phyloP scores from a whole-genome alignment of 2,113 vertebrate genomes.

The Gasterosteus nipponicus region DNA sequence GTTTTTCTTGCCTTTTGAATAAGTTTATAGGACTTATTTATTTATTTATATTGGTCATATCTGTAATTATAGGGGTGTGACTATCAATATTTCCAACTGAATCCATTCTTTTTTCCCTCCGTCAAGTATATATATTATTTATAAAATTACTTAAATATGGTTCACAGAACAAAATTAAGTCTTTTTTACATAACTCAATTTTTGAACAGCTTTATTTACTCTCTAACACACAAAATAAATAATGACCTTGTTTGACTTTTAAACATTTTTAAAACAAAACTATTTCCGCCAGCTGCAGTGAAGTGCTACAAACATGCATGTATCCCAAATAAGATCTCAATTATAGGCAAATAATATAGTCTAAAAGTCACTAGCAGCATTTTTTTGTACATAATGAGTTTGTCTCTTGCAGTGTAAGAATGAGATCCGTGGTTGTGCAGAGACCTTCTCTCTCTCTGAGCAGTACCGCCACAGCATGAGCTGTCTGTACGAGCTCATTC shows the following conservation, averaged over 20 bases:
- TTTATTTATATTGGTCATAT: not conserved
- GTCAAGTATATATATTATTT: not conserved
- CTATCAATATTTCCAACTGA: not conserved
- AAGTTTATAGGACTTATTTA: not conserved
- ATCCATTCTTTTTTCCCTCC: not conserved
- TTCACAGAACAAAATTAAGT: not conserved
- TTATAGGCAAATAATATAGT: too few species aligned
- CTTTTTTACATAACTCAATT: not conserved
- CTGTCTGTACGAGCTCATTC: constrained; percentile 79
- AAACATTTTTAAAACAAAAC: not conserved
- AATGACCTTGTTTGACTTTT: not conserved
- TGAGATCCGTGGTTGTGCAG: constrained; percentile 80
- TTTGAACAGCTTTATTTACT: not conserved
- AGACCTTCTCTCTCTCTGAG: constrained; percentile 80
- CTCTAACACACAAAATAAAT: not conserved
- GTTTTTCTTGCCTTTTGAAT: constrained; percentile 1
- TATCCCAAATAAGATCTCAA: too few species aligned
- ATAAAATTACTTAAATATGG: not conserved
- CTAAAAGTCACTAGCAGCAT: too few species aligned
- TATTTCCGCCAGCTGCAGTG: not conserved
- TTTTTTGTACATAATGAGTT: too few species aligned
- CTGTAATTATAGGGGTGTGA: not conserved
- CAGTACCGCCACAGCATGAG: constrained; percentile 81
- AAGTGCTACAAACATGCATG: too few species aligned
- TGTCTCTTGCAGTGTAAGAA: constrained; percentile 82